A percentile compares a stretch with the other conserved stretches of the same genome.
phyloP scores from a whole-genome alignment of 2,888 invertebrate species.

The Gastracanthus pulcherrimus region DNA sequence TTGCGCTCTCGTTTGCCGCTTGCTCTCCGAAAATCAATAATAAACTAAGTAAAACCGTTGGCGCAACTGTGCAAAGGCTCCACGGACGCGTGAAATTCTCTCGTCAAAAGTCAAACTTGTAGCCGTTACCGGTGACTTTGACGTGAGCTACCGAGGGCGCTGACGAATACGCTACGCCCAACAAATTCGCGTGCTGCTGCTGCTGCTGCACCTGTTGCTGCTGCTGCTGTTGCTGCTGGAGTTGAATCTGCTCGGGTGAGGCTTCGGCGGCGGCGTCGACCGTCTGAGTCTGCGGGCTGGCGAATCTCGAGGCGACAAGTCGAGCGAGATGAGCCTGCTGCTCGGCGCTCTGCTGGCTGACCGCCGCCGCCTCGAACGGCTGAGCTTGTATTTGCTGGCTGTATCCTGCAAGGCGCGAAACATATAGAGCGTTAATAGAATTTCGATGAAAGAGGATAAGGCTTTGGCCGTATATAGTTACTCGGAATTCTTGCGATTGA shows the following conservation, averaged over 20 bases:
- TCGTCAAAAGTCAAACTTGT: conserved; percentile 70
- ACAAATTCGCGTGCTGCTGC: conserved; percentile 64
- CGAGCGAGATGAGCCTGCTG: conserved; percentile 67
- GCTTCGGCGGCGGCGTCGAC: background rate
- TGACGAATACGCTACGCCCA: conserved; percentile 77
- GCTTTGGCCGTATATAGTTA: too few species aligned
- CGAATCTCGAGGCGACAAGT: conserved; percentile 64
- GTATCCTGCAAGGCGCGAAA: background rate
- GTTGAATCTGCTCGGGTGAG: background rate
- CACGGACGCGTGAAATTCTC: background rate
- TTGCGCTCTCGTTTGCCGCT: background rate
- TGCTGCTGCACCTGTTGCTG: conserved; percentile 57
- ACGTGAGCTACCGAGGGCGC: conserved; percentile 79
- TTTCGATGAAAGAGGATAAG: too few species aligned
- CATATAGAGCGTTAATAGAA: too few species aligned
- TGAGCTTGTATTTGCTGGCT: conserved; percentile 38
- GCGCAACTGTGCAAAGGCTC: background rate
- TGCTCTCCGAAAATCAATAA: background rate
- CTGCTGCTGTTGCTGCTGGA: conserved; percentile 14
- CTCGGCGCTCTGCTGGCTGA: conserved; percentile 26
- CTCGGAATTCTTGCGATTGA: too few species aligned
- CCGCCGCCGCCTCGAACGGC: conserved; percentile 5
- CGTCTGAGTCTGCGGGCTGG: conserved; percentile 8
- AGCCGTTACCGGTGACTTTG: conserved; percentile 77
- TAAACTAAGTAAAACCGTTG: too few species aligned